phyloP scores from a whole-genome alignment of 2,113 vertebrate genomes.

The Scolopax mira region DNA sequence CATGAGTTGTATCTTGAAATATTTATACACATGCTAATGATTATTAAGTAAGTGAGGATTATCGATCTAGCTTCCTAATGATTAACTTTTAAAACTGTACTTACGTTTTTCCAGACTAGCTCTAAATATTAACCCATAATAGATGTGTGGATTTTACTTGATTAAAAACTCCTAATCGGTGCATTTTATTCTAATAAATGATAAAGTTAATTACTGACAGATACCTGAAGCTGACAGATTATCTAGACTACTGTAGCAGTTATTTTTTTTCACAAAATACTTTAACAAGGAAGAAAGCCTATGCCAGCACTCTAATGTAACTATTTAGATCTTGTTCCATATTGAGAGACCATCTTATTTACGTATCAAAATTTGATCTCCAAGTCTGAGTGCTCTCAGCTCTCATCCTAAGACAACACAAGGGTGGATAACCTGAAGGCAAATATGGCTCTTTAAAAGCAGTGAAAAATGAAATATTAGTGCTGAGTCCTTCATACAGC shows the following conservation, averaged over 20 bases:
- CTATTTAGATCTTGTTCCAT: not conserved
- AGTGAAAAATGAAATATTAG: not conserved
- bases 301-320: not conserved
- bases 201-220: conserved; percentile 22
- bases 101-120: conserved; percentile 48
- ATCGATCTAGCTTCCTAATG: conserved; percentile 49
- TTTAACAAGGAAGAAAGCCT: not conserved
- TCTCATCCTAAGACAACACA: not conserved
- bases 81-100: conserved; percentile 65
- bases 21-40: conserved; percentile 30
- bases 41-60: conserved; percentile 33
- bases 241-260: not conserved
- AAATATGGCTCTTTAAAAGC: not conserved
- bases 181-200: conserved; percentile 59
- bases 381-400: not conserved
- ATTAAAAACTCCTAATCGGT: conserved; percentile 65
- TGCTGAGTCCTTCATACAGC: not conserved
- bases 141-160: conserved; percentile 55
- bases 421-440: not conserved
- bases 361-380: not conserved
- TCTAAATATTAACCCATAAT: conserved; percentile 56
- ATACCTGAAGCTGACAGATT: not conserved
- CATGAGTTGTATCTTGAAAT: not conserved
- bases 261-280: not conserved
- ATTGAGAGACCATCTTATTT: not conserved